Percentiles rank a stretch among this genome's conserved stretches.
phyloP scores from a whole-genome alignment of 2,888 invertebrate genomes.

The Drymonia ruficornis region DNA sequence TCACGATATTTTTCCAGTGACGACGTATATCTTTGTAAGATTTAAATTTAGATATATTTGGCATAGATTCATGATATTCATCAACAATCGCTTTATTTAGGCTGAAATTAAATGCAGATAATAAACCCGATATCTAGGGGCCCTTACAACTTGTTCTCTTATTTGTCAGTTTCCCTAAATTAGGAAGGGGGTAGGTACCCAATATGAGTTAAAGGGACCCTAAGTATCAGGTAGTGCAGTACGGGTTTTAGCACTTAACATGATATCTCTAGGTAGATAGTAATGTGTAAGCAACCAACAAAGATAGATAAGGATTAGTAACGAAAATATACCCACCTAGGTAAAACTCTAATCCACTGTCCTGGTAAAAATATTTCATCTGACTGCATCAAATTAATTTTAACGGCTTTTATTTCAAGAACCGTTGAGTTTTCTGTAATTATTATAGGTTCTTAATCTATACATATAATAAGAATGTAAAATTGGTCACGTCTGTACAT shows the following conservation, averaged over 20 bases:
- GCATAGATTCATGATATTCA: slow-evolving; percentile 52
- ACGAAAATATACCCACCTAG: slow-evolving; percentile 52
- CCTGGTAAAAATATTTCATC: slow-evolving; percentile 56
- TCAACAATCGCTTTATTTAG: slow-evolving; percentile 70
- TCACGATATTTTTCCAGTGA: slow-evolving; percentile 83
- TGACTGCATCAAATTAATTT: slow-evolving; percentile 58
- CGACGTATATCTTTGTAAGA: slow-evolving; percentile 77
- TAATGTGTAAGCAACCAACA: background rate
- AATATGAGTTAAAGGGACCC: no score
- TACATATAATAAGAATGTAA: no score
- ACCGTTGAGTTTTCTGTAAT: slow-evolving; percentile 50
- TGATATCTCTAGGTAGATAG: no score
- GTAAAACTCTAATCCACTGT: slow-evolving; percentile 68
- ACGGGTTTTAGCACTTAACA: no score
- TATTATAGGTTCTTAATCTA: no score
- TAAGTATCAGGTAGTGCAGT: no score
- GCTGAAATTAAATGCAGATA: slow-evolving; percentile 43
- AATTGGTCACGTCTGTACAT: no score
- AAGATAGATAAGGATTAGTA: no score
- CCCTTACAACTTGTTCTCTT: no score
- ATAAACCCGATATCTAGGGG: background rate
- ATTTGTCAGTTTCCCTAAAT: no score
- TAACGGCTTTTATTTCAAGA: slow-evolving; percentile 61
- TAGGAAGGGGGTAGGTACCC: background rate
- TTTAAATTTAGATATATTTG: slow-evolving; percentile 61